phyloP scores from a whole-genome alignment of 2,888 invertebrate genomes.

The Rhaphigaster nebulosa region DNA sequence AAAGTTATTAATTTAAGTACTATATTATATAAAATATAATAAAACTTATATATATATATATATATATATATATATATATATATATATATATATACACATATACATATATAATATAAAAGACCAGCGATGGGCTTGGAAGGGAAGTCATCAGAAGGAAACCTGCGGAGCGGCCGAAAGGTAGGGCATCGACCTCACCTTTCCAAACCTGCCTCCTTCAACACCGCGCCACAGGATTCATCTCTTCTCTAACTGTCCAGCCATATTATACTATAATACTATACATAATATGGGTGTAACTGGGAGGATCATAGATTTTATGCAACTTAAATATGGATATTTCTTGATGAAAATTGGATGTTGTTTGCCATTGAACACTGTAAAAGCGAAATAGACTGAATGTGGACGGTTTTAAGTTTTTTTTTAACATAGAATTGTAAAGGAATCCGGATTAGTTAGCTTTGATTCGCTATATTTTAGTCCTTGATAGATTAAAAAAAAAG shows the following conservation, averaged over 20 bases:
- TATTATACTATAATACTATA: not conserved
- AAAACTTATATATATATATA: not conserved
- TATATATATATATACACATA: not conserved
- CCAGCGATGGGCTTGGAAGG: not conserved
- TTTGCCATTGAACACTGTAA: too few relatives aligned
- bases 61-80: not conserved
- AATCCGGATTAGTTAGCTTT: too few relatives aligned
- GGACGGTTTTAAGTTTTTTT: too few relatives aligned
- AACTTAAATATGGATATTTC: too few relatives aligned
- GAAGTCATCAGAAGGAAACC: not conserved
- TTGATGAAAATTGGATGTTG: too few relatives aligned
- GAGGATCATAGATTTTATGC: not conserved
- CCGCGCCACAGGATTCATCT: not conserved
- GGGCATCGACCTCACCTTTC: slow-evolving; percentile 14
- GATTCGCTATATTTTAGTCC: too few relatives aligned
- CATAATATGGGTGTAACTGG: not conserved
- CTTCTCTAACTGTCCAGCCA: not conserved
- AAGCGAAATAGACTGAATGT: too few relatives aligned
- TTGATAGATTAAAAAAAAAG: too few relatives aligned
- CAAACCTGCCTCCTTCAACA: not conserved
- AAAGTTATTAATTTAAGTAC: not conserved
- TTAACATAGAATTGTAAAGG: too few relatives aligned
- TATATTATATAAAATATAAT: not conserved
- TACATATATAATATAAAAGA: too few relatives aligned
- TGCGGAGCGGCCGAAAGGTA: slow-evolving; percentile 7